Conservation (phyloP, 2,888 invertebrate genomes). For the Leucophenga maculata region DNA sequence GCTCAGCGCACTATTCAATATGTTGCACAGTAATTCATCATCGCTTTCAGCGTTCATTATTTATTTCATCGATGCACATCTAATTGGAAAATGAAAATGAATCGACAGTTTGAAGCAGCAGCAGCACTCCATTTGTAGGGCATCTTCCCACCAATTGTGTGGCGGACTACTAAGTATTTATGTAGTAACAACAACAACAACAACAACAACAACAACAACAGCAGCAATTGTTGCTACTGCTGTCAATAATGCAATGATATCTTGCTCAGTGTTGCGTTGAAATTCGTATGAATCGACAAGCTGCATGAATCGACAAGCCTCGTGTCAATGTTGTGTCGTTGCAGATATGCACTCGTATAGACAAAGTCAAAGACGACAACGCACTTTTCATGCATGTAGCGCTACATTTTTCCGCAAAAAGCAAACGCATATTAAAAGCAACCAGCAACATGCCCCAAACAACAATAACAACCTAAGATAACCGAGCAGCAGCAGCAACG, state of each 20-base stretch:
- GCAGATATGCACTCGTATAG: no score
- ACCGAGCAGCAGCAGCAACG: no score
- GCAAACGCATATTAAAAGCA: neutral
- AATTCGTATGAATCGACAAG: slow-evolving; percentile 7
- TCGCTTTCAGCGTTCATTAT: slow-evolving; percentile 8
- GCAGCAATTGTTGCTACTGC: slow-evolving; percentile 11
- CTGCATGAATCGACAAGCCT: neutral
- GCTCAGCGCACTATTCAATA: neutral
- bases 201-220: no score
- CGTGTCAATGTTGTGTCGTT: no score
- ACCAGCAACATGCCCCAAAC: neutral
- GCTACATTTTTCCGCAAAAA: neutral
- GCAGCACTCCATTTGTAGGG: slow-evolving; percentile 2
- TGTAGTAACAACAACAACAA: no score
- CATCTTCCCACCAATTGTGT: neutral
- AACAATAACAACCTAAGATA: no score
- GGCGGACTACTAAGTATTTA: neutral
- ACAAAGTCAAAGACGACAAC: neutral
- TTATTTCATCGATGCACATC: neutral
- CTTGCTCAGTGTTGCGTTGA: slow-evolving; percentile 2
- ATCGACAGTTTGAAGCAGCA: neutral
- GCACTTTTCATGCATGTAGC: neutral
- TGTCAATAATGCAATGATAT: slow-evolving; percentile 18
- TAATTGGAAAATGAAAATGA: no score
- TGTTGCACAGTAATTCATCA: slow-evolving; percentile 1